Conservation (phyloP, 2,113 vertebrate genomes). For the Megalops atlanticus region DNA sequence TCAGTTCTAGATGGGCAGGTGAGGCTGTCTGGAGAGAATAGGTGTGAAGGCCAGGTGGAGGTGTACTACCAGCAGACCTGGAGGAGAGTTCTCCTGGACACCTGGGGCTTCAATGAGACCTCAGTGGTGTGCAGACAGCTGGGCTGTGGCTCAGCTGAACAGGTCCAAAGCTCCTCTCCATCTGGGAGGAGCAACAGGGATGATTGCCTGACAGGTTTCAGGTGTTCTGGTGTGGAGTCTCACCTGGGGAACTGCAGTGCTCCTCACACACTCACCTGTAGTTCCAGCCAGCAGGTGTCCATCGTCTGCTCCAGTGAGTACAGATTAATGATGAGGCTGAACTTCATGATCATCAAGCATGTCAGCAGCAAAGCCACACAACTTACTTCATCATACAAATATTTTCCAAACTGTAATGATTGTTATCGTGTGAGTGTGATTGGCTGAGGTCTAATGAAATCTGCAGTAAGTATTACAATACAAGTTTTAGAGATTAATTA, state of each 20-base stretch:
- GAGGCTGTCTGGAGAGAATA: too few species aligned
- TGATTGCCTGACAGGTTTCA: slow-evolving; percentile 15
- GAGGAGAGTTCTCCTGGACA: neutral
- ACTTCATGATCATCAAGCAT: too few species aligned
- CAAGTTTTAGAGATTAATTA: too few species aligned
- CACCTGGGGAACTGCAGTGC: slow-evolving; percentile 22
- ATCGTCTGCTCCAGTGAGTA: slow-evolving; percentile 20
- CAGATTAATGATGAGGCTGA: neutral
- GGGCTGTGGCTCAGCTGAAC: slow-evolving; percentile 25
- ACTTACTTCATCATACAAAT: too few species aligned
- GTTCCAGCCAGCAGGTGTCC: neutral
- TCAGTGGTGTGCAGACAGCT: slow-evolving; percentile 20
- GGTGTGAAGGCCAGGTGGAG: slow-evolving; percentile 2
- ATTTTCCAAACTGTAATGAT: too few species aligned
- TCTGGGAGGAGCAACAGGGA: neutral
- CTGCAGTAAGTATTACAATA: too few species aligned
- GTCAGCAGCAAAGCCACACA: too few species aligned
- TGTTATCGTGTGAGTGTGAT: too few species aligned
- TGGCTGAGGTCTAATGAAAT: too few species aligned
- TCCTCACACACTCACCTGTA: slow-evolving; percentile 15
- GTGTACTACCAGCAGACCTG: slow-evolving; percentile 13
- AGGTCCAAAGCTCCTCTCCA: neutral
- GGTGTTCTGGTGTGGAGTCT: slow-evolving; percentile 2
- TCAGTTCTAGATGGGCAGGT: too few species aligned
- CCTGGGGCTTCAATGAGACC: neutral